These are phyloP conservation scores for Mus pahari DNA, from an alignment of 2,113 vertebrate genomes.

Conservation along the genomic window DNA sequence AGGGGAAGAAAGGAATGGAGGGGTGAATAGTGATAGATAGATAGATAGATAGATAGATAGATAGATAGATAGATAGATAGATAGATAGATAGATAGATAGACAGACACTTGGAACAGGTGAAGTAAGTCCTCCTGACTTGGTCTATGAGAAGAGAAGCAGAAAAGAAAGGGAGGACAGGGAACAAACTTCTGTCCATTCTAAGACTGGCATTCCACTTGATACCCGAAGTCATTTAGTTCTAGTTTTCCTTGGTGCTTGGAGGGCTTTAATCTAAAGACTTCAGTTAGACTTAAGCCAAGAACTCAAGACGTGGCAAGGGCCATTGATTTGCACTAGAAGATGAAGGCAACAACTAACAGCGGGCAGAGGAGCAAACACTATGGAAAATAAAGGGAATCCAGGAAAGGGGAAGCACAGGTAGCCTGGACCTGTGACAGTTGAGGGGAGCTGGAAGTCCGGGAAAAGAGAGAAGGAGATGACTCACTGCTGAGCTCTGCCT, in stretches of 20 bases:
- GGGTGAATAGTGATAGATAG: neutral
- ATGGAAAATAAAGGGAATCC: neutral
- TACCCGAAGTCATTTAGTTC: neutral
- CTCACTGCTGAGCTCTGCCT: neutral
- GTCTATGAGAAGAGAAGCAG: neutral
- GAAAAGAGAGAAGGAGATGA: neutral
- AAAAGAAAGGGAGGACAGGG: neutral
- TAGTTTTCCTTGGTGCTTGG: neutral
- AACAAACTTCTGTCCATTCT: neutral
- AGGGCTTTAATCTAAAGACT: neutral
- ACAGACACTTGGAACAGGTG: neutral
- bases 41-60: neutral
- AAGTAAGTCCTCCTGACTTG: neutral
- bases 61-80: neutral
- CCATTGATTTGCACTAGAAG: neutral
- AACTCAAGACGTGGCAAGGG: neutral
- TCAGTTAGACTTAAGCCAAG: neutral
- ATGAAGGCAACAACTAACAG: neutral
- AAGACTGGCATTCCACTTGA: neutral
- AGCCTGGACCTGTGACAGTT: neutral
- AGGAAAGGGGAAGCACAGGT: neutral
- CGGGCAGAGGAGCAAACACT: neutral
- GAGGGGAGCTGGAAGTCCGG: rapidly evolving
- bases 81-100: neutral
- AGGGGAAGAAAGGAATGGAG: neutral